Base-by-base conservation (phyloP, 1,140 invertebrate species). In the Megathymus violae region DNA sequence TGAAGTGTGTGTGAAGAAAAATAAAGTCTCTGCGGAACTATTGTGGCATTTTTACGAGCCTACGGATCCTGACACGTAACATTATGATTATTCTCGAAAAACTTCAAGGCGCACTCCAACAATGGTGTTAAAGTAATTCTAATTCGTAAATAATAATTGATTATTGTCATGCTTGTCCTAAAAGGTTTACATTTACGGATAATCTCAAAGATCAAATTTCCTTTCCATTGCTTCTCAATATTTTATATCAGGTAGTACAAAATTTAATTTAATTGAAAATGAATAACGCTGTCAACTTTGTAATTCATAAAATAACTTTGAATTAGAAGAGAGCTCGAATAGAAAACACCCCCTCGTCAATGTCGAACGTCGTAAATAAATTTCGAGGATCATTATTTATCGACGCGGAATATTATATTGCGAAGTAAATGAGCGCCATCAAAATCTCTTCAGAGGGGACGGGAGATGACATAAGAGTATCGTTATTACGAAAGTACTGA, bases 301-400 rank as follows among this genome's bases (percentile, higher is more conserved):
- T 36, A 36, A 36, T 11, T 36, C 10, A 36, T 36, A 36, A 36
- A 36, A 36, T 11, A 36, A 36, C 34, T 36, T 36, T 36, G 34
- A 4, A 11, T 11, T 11, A 11, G 10, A 36, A 11, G 34, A 11
- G 10, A 36, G 34, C 34, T 36, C 34, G 34, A 36, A 36, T 36
- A 36, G 34, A 71, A 74, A 74, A 76, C 69, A 65, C 68, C 52
- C 66, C 54, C 48, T 41, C 59, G 69, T 64, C 64, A 66, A 69
- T 70, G 62, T 67, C 51, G 64, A 67, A 59, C 52, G 52, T 46
- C 48, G 74, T 60, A 67, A 78, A 78, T 80, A 79, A 83, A 81
- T 80, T 80, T 71, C 64, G 71, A 74, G 77, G 69, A 78, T 82
- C 79, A 80, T 81, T 81, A 82, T 80, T 85, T 77, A 82, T 82